These are phyloP conservation scores for Drosophila robusta DNA, from an alignment of 2,888 invertebrate genomes.

Conservation along the genomic window DNA sequence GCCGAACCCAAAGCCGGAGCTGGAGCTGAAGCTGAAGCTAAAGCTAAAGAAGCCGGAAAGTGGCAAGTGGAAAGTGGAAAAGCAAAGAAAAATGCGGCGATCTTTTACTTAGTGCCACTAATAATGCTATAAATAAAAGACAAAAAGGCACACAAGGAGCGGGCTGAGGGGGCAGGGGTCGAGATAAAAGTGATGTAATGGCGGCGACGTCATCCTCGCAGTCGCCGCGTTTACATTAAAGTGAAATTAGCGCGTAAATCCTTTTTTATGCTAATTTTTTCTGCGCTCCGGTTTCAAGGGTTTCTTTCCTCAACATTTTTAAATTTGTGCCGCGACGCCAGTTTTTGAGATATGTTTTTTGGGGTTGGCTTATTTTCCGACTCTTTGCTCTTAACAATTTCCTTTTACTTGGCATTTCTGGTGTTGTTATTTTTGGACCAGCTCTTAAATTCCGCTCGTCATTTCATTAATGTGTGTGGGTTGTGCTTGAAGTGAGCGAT, in stretches of 20 bases:
- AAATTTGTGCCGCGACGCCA: slow-evolving; percentile 53
- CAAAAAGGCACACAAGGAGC: slow-evolving; percentile 28
- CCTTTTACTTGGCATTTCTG: slow-evolving; percentile 49
- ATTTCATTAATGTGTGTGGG: slow-evolving; percentile 40
- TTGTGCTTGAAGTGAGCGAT: slow-evolving; percentile 28
- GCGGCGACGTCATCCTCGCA: slow-evolving; percentile 67
- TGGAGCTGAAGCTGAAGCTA: slow-evolving; percentile 13
- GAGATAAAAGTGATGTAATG: slow-evolving; percentile 79
- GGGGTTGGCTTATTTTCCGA: slow-evolving; percentile 74
- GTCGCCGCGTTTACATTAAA: slow-evolving; percentile 71
- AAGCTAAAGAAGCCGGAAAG: slow-evolving; percentile 39
- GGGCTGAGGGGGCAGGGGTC: neutral
- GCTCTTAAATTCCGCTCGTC: slow-evolving; percentile 64
- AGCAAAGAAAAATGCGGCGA: slow-evolving; percentile 60
- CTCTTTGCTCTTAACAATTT: slow-evolving; percentile 68
- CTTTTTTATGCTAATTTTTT: slow-evolving; percentile 78
- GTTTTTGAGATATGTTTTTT: slow-evolving; percentile 69
- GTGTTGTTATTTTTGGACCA: slow-evolving; percentile 69
- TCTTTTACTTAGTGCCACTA: slow-evolving; percentile 77
- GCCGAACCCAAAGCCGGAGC: slow-evolving; percentile 29
- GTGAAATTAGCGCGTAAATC: slow-evolving; percentile 79
- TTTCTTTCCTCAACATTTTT: slow-evolving; percentile 31
- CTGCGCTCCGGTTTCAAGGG: slow-evolving; percentile 36
- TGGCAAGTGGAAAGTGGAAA: slow-evolving; percentile 18
- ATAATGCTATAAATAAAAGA: slow-evolving; percentile 78